phyloP scores from a whole-genome alignment of 2,113 vertebrate genomes.

The Paedocypris sp. region DNA sequence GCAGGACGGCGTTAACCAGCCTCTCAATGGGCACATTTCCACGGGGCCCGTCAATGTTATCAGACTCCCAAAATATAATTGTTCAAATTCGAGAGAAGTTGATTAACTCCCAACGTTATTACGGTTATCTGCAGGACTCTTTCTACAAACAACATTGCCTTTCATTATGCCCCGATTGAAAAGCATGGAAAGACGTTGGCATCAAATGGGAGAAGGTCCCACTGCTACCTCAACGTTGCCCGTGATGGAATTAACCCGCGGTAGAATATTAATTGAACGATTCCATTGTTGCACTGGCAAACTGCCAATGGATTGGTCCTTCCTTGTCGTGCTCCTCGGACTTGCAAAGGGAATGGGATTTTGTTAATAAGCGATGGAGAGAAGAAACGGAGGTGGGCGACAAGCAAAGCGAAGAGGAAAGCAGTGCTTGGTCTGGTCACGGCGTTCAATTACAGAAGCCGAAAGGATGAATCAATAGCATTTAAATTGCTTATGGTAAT shows the following conservation, averaged over 20 bases:
- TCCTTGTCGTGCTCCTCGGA: constrained; percentile 7
- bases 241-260: constrained; percentile 61
- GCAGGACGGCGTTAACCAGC: constrained; percentile 43
- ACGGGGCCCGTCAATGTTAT: constrained; percentile 47
- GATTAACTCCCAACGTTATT: constrained; percentile 48
- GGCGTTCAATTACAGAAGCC: constrained; percentile 87
- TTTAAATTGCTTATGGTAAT: constrained; percentile 99
- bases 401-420: neutral
- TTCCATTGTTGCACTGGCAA: constrained; percentile 83
- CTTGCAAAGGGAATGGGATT: neutral
- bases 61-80: constrained; percentile 53
- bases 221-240: constrained; percentile 8
- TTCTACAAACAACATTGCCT: constrained; percentile 31
- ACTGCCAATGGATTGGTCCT: constrained; percentile 73
- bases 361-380: constrained; percentile 4
- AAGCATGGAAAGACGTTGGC: constrained; percentile 19
- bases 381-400: neutral
- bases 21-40: constrained; percentile 52
- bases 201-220: constrained; percentile 28
- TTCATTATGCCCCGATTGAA: constrained; percentile 37
- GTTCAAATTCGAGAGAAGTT: constrained; percentile 43
- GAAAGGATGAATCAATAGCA: constrained; percentile 91
- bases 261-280: constrained; percentile 80
- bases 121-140: constrained; percentile 38
- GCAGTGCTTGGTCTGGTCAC: constrained; percentile 34